Conservation (phyloP, 1,140 invertebrate species). For the Coelopa frigida region DNA sequence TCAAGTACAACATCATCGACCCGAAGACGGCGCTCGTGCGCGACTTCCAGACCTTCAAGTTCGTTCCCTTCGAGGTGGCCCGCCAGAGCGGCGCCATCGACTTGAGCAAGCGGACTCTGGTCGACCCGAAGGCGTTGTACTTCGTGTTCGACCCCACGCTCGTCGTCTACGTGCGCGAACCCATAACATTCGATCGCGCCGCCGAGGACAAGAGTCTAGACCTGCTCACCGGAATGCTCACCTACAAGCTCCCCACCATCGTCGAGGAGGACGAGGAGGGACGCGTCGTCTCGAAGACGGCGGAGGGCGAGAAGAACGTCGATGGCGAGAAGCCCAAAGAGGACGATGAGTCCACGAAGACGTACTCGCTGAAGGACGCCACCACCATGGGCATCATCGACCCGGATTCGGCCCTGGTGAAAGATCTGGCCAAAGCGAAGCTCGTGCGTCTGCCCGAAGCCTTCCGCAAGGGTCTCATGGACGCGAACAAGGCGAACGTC, state of each 20-base stretch:
- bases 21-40: constrained; percentile 67
- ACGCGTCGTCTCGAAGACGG: background rate
- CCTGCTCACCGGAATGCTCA: constrained; percentile 64
- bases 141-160: constrained; percentile 68
- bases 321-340: constrained; percentile 10
- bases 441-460: constrained; percentile 79
- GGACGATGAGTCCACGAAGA: constrained; percentile 44
- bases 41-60: constrained; percentile 65
- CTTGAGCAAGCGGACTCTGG: constrained; percentile 52
- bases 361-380: constrained; percentile 77
- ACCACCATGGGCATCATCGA: constrained; percentile 75
- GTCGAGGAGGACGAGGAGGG: constrained; percentile 5
- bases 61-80: constrained; percentile 63
- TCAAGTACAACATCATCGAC: constrained; percentile 68
- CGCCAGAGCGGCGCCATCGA: constrained; percentile 66
- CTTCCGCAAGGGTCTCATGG: constrained; percentile 77
- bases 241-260: constrained; percentile 56
- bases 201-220: constrained; percentile 66
- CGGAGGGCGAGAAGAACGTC: background rate
- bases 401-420: constrained; percentile 78
- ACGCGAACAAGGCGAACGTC: constrained; percentile 77
- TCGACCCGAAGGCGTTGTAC: constrained; percentile 53
- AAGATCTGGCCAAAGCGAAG: constrained; percentile 74
- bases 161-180: constrained; percentile 62
- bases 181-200: constrained; percentile 68